Base-by-base conservation (phyloP, 2,888 invertebrate species). In the Cheilosia soror region DNA sequence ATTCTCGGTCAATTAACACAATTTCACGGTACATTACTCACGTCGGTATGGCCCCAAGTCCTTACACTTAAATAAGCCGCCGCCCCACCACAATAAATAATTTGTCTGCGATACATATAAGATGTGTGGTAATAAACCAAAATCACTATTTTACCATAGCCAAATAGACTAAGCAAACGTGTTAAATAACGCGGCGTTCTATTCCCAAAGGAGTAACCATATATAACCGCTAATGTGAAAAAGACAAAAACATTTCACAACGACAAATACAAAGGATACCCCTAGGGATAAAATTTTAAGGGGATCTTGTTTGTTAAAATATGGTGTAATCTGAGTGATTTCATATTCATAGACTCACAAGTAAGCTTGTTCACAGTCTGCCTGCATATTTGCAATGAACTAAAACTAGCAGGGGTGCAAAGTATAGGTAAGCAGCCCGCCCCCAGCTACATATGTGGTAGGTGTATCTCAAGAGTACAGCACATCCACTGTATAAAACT, bases 11-110 rank as follows among this genome's bases (percentile, higher is more conserved):
- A 58, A 79, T 79, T 66, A 73, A 37, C 65, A 71, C 31, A 33
- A 62, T 47, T 80, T 80, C 51, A 60, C 60, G 58, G 60, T 73
- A 66, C 73, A 66, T 73, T 80, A 73, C 60, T 65, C 57, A 49
- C 65, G 72, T 58, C 33, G 25, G 20, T 58, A 60, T 60, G 47
- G 2, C 31, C 47, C 47, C 37, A 55, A 27, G 9, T 37, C 25
- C 15, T 58, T 63, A 2, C 49, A 47, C 29, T 58, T 44, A n/a
- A 55, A n/a, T 55, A 44, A 69, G 31, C 11, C 13, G 31, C 11
- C 13, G 13, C 44, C 31, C 4, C 57, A 53, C 7, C 3, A 25
- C 62, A 53, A 33, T 63, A 65, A 75, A 75, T 33, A 53, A 13
- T 44, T 47, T 25, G 29, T 33, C 5, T 25, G n/a, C 20, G n/a